phyloP scores from a whole-genome alignment of 2,113 vertebrate genomes.

The Ondatra zibethicus region DNA sequence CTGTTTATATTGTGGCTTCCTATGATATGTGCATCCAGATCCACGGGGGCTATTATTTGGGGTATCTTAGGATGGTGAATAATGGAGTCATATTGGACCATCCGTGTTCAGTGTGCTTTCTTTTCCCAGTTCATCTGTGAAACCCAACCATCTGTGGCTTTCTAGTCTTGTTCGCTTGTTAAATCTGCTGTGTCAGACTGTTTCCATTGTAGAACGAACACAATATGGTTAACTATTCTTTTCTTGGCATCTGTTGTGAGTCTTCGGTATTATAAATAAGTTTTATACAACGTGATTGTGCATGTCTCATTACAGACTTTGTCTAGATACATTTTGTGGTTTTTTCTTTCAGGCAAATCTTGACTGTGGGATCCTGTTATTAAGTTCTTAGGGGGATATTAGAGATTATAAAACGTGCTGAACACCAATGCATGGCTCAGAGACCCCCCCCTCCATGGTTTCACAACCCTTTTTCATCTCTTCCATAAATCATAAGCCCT shows the following conservation, averaged over 20 bases:
- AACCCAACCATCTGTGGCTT: background rate
- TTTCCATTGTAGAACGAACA: background rate
- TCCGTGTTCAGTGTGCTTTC: too few relatives aligned
- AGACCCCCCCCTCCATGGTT: background rate
- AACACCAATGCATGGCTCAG: background rate
- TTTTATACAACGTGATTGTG: background rate
- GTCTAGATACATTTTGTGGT: background rate
- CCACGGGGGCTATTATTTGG: background rate
- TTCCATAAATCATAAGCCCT: background rate
- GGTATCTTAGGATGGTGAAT: background rate
- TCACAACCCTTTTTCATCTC: background rate
- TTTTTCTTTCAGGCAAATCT: background rate
- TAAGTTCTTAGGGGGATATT: conserved; percentile 8
- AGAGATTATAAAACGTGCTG: background rate
- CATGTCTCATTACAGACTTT: background rate
- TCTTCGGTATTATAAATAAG: conserved; percentile 1
- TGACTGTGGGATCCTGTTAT: conserved; percentile 16
- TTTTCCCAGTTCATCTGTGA: too few relatives aligned
- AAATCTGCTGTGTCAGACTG: background rate
- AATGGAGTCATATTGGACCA: too few relatives aligned
- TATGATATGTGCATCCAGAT: background rate
- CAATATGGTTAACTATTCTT: background rate
- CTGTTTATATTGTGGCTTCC: background rate
- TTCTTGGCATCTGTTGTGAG: background rate
- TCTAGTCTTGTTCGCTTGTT: background rate